These are phyloP conservation scores for Holacanthus passer DNA, from an alignment of 2,113 vertebrate genomes.

Conservation along the genomic window DNA sequence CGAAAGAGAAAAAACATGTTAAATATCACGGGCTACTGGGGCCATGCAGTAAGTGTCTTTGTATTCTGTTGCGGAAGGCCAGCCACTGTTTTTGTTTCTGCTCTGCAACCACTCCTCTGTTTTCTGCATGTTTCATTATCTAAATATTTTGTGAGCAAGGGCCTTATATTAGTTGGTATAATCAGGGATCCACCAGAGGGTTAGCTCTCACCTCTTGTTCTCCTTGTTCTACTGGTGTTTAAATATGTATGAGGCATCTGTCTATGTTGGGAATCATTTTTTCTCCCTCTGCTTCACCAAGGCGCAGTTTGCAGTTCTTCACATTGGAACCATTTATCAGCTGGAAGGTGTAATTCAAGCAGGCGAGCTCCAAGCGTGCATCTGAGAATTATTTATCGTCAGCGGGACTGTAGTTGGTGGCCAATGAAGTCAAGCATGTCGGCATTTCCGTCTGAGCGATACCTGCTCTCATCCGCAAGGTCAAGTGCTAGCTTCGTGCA, in stretches of 20 bases:
- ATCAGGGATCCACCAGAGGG: conserved; percentile 55
- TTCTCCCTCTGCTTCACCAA: conserved; percentile 20
- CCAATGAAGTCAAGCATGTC: background rate
- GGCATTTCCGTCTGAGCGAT: conserved; percentile 3
- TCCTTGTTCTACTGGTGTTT: conserved; percentile 42
- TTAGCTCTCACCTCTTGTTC: conserved; percentile 53
- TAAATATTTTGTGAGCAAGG: conserved; percentile 60
- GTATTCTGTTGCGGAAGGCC: background rate
- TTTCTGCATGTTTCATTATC: conserved; percentile 55
- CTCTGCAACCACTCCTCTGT: conserved; percentile 7
- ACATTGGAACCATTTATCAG: conserved; percentile 39
- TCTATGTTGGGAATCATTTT: conserved; percentile 41
- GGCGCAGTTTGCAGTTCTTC: conserved; percentile 28
- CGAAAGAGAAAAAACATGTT: background rate
- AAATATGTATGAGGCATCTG: conserved; percentile 71
- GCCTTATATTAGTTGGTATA: conserved; percentile 48
- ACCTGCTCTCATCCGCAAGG: conserved; percentile 17
- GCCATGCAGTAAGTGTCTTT: background rate
- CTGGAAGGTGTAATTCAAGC: conserved; percentile 32
- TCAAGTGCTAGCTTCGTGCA: background rate
- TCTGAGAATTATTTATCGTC: conserved; percentile 23
- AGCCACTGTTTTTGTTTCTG: background rate
- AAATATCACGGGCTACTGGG: background rate
- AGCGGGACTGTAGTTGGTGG: background rate
- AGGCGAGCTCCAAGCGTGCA: conserved; percentile 17